Conservation (phyloP, 2,113 vertebrate species). For the Nematolebias whitei region DNA sequence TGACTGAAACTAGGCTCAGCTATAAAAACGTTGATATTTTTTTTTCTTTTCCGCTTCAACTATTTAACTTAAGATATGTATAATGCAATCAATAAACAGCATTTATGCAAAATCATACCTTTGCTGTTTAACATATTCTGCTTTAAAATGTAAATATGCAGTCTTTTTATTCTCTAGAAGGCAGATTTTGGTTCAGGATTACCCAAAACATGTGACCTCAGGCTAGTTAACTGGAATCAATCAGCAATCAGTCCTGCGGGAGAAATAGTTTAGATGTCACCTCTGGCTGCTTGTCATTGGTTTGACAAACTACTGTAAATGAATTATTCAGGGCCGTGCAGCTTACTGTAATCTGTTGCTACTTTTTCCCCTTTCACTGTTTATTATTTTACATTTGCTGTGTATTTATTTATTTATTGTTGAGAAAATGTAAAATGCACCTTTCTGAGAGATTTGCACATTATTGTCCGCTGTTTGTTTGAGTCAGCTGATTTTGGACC, state of each 20-base stretch:
- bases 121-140: no score
- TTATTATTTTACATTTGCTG: not conserved
- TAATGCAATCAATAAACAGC: no score
- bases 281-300: not conserved
- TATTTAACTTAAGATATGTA: no score
- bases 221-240: not conserved
- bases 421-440: not conserved
- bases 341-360: not conserved
- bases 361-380: no score
- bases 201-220: not conserved
- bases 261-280: not conserved
- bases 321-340: not conserved
- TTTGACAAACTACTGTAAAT: not conserved
- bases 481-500: no score
- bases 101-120: no score
- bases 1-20: not conserved
- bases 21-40: no score
- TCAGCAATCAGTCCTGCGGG: slow-evolving; percentile 11
- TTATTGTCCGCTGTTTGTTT: no score
- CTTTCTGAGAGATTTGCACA: no score
- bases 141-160: not conserved
- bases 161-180: not conserved
- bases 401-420: not conserved
- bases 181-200: not conserved
- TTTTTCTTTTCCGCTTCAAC: no score